These are phyloP conservation scores for Choloepus didactylus DNA, from an alignment of 2,797 vertebrate genomes.

Conservation along the genomic window DNA sequence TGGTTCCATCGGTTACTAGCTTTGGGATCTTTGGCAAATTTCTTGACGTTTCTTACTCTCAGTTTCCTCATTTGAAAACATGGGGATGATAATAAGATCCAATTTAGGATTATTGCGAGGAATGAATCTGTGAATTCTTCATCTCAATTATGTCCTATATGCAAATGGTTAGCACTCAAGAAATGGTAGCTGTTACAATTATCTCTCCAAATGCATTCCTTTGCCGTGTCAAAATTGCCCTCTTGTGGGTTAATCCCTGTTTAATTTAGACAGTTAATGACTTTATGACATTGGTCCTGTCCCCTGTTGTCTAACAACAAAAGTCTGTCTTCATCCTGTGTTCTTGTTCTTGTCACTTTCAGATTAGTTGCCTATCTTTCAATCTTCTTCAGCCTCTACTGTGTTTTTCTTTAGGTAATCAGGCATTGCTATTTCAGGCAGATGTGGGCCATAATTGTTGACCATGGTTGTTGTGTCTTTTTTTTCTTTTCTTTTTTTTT, in stretches of 20 bases:
- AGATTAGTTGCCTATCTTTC: background rate
- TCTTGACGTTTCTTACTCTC: conserved; percentile 1
- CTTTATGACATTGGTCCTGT: conserved; percentile 7
- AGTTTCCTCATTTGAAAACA: conserved; percentile 55
- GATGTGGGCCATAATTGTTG: background rate
- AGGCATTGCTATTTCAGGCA: background rate
- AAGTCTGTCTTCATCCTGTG: background rate
- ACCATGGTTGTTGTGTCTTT: background rate
- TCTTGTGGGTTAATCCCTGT: background rate
- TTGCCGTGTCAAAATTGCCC: conserved; percentile 21
- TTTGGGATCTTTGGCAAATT: conserved; percentile 35
- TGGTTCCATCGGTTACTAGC: conserved; percentile 7
- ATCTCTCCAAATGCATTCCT: background rate
- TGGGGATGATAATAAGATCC: background rate
- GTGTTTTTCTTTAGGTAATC: background rate
- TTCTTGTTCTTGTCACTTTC: conserved; percentile 22
- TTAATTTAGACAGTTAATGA: background rate
- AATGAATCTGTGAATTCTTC: background rate
- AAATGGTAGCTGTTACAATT: background rate
- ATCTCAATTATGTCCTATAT: background rate
- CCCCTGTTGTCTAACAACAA: conserved; percentile 28
- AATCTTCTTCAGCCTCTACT: background rate
- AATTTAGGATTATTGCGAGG: background rate
- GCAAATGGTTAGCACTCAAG: background rate
- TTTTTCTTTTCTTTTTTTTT: background rate